A percentile compares a stretch with the other conserved stretches of the same genome.
Evolutionary conservation across 2,888 invertebrate genomes (phyloP).

Genomic region (Neuroscelio doddi): DNA sequence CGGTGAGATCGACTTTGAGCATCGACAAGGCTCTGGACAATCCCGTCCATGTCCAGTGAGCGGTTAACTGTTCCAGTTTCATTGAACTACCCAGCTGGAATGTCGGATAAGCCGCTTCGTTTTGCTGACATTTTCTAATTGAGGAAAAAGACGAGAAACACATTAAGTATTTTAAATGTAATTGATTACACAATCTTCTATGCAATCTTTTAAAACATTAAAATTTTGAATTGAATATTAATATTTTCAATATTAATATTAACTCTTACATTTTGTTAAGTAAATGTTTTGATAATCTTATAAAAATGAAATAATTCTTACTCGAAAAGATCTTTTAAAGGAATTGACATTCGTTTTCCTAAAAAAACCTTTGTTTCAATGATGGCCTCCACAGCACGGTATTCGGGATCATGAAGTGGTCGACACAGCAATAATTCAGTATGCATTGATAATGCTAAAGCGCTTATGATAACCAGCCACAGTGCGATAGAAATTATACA

Average conservation of each 20-base stretch:
- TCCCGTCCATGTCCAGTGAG: slow-evolving; percentile 78
- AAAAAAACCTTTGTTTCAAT: slow-evolving; percentile 74
- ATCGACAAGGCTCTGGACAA: slow-evolving; percentile 66
- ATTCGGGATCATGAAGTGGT: slow-evolving; percentile 81
- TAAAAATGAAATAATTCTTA: slow-evolving; percentile 65
- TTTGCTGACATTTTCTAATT: slow-evolving; percentile 80
- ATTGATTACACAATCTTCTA: too few relatives aligned
- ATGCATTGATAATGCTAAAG: slow-evolving; percentile 78
- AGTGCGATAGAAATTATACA: slow-evolving; percentile 76
- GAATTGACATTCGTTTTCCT: slow-evolving; percentile 72
- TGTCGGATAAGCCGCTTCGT: slow-evolving; percentile 82
- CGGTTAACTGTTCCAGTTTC: slow-evolving; percentile 80
- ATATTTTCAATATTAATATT: too few relatives aligned
- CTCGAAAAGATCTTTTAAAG: slow-evolving; percentile 75
- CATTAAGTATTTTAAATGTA: too few relatives aligned
- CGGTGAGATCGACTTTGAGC: slow-evolving; percentile 74
- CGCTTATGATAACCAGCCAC: slow-evolving; percentile 76
- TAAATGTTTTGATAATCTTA: too few relatives aligned
- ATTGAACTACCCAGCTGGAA: slow-evolving; percentile 81
- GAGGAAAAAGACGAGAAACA: neutral
- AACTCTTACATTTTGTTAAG: too few relatives aligned
- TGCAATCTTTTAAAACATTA: too few relatives aligned
- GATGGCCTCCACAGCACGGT: slow-evolving; percentile 77
- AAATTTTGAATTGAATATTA: too few relatives aligned
- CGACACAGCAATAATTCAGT: slow-evolving; percentile 82